Evolutionary conservation across 92 coral and sea anemone genomes (phyloP).

Genomic region (Muricea muricata): DNA sequence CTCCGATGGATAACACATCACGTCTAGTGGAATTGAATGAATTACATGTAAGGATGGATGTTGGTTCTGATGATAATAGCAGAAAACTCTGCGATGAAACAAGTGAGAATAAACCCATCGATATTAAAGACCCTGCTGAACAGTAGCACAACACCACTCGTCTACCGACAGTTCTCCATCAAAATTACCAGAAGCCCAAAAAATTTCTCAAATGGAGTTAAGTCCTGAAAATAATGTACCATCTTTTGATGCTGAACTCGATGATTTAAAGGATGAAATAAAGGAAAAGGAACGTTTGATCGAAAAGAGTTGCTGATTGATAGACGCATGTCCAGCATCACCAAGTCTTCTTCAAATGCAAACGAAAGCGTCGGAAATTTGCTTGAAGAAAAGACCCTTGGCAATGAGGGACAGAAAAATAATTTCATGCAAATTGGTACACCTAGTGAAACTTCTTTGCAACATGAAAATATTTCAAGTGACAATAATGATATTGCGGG

Average conservation of each 20-base stretch:
- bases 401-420: not conserved
- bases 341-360: not conserved
- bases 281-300: constrained; percentile 24
- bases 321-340: not conserved
- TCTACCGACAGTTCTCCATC: not conserved
- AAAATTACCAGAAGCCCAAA: not conserved
- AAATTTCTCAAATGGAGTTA: not conserved
- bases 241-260: not conserved
- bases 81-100: not conserved
- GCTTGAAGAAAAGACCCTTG: not conserved
- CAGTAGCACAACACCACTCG: not conserved
- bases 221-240: not conserved
- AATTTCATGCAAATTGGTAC: not conserved
- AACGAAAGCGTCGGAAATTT: not conserved
- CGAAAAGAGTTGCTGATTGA: constrained; percentile 31
- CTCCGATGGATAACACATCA: not conserved
- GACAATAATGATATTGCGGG: not conserved
- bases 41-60: not conserved
- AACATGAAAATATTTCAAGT: not conserved
- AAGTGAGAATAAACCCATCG: not conserved
- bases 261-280: constrained; percentile 36
- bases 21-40: not conserved
- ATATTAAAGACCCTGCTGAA: not conserved
- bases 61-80: not conserved
- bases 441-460: not conserved